Evolutionary conservation across 2,888 invertebrate genomes (phyloP), one percentile per base, ranked within the genome.

Genomic region (Pseudoips prasinana): DNA sequence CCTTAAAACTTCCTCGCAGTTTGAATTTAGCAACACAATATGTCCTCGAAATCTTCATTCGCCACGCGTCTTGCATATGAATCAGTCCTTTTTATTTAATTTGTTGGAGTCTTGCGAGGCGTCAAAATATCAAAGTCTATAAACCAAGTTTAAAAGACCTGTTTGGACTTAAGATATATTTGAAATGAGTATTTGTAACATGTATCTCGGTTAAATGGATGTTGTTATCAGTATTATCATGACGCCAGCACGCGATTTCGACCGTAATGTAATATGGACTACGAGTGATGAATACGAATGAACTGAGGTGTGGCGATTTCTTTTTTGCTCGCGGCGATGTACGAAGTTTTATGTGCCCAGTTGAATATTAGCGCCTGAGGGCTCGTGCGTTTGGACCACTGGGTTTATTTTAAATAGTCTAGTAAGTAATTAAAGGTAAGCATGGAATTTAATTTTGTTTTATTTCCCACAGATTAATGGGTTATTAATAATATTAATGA

Each of bases 231-330:
- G 56, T 41, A 43, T 50, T 75, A 74, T 73, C 70, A 46, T 64
- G 71, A 72, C 67, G 65, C 62, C 57, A 61, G 74, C 81, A 80
- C 78, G 83, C 80, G 77, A 83, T 81, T 77, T 67, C 66, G 61
- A 64, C 58, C 66, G 83, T 80, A 82, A 83, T 73, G 77, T 79
- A 78, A 83, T 85, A 84, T 79, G 74, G 64, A 61, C 50, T 67
- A 80, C 81, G 70, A 50, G 67, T 67, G 70, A 71, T 79, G 85
- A 73, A 85, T 85, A 82, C 71, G 48, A 80, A 86, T 74, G 73
- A 79, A 71, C 47, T 49, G 45, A 71, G 72, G 71, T 78, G 76
- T 61, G 74, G 73, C 64, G 70, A 72, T 73, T 78, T 77, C 68
- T 72, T 75, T 71, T 73, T 64, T 58, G 60, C 65, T 55, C 26